Percentiles rank a stretch among this genome's conserved stretches.
Evolutionary conservation across 92 coral and sea anemone genomes (phyloP).

Genomic region (Heliopora coerulea): DNA sequence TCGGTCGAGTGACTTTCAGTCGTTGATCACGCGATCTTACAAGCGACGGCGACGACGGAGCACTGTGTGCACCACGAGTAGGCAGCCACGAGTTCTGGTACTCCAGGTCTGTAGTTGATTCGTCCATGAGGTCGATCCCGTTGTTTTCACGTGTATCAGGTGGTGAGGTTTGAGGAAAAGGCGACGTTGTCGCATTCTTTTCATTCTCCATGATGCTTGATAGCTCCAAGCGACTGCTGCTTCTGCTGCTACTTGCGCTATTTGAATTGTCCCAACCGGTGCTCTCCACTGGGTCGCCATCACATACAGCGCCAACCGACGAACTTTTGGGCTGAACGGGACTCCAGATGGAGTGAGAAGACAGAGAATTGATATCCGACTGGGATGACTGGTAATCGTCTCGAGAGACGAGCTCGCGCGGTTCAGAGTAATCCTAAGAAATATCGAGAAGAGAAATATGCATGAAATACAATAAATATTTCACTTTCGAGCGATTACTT

Average conservation of each 20-base stretch:
- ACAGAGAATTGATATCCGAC: conserved; percentile 65
- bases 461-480: not conserved
- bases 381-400: conserved; percentile 31
- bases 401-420: conserved; percentile 17
- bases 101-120: not conserved
- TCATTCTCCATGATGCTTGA: conserved; percentile 96
- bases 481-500: too few species aligned
- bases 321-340: conserved; percentile 62
- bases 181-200: conserved; percentile 54
- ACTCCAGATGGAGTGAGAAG: conserved; percentile 86
- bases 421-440: conserved; percentile 23
- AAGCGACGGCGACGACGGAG: conserved; percentile 96
- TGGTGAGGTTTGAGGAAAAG: conserved; percentile 68
- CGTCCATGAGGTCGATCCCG: conserved; percentile 14
- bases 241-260: conserved; percentile 95
- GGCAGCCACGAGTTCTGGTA: conserved; percentile 70
- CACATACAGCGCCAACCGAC: conserved; percentile 70
- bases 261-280: conserved; percentile 98
- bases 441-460: not conserved
- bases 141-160: conserved; percentile 64
- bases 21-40: conserved; percentile 84
- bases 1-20: conserved; percentile 62
- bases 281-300: conserved; percentile 73
- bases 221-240: conserved; percentile 95
- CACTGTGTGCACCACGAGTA: conserved; percentile 89